Percentiles rank a stretch among this genome's conserved stretches.
These are phyloP conservation scores for Carapus acus DNA, from an alignment of 2,797 vertebrate species.

Conservation along the genomic window DNA sequence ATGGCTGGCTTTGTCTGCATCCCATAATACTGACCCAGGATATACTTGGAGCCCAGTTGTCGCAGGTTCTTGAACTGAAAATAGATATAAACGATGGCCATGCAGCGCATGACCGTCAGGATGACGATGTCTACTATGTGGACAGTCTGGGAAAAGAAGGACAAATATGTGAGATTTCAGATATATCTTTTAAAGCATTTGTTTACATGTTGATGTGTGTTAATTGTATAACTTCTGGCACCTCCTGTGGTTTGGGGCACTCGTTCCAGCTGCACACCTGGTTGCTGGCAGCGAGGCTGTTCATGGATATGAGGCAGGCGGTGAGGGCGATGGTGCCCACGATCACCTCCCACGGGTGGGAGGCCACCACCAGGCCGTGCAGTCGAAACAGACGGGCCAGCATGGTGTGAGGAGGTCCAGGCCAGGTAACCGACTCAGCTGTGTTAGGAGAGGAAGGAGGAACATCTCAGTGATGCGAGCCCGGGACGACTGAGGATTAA, in stretches of 20 bases:
- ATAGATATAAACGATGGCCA: conserved; percentile 96
- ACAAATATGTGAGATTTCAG: not conserved
- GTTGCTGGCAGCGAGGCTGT: conserved; percentile 83
- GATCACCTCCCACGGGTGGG: conserved; percentile 98
- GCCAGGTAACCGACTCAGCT: conserved; percentile 20
- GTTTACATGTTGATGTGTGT: too few relatives aligned
- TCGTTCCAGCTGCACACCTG: conserved; percentile 93
- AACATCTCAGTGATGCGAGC: too few relatives aligned
- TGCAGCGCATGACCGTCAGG: conserved; percentile 90
- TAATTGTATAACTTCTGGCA: too few relatives aligned
- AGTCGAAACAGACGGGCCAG: conserved; percentile 86
- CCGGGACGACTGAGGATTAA: too few relatives aligned
- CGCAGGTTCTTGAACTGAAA: conserved; percentile 96
- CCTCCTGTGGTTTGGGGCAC: conserved; percentile 90
- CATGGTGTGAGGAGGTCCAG: conserved; percentile 68
- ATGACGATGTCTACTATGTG: conserved; percentile 91
- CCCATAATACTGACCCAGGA: conserved; percentile 77
- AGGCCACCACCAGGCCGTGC: conserved; percentile 93
- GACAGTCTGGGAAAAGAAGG: conserved; percentile 71
- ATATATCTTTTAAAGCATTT: too few relatives aligned
- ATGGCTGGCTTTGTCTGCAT: too few relatives aligned
- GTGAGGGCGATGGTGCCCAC: conserved; percentile 92
- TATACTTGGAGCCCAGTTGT: conserved; percentile 96
- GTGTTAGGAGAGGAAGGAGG: not conserved
- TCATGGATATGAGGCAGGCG: conserved; percentile 97